phyloP scores from a whole-genome alignment of 2,888 invertebrate genomes.

The Lasioglossum calceatum region DNA sequence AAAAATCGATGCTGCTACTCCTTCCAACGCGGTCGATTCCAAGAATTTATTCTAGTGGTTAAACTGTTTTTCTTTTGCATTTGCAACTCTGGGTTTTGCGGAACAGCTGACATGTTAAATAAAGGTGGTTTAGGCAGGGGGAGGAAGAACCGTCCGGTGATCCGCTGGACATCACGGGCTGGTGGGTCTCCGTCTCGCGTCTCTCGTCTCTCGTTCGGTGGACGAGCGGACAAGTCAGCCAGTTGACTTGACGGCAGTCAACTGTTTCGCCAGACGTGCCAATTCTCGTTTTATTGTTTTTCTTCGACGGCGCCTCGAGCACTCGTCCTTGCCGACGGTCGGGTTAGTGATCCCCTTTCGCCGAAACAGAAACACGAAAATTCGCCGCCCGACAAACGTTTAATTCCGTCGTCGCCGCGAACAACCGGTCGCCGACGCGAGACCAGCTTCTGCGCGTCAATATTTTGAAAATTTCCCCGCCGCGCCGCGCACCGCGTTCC shows the following conservation, averaged over 20 bases:
- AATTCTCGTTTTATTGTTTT: slow-evolving; percentile 73
- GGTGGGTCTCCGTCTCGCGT: background rate
- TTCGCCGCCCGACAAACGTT: slow-evolving; percentile 25
- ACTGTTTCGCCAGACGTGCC: slow-evolving; percentile 75
- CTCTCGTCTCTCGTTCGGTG: background rate
- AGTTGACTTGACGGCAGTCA: slow-evolving; percentile 73
- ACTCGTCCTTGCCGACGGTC: slow-evolving; percentile 71
- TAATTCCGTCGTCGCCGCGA: slow-evolving; percentile 17
- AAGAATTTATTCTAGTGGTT: too few relatives aligned
- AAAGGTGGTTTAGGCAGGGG: background rate
- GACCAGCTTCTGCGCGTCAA: background rate
- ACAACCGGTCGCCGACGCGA: background rate
- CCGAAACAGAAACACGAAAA: slow-evolving; percentile 61
- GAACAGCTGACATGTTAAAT: too few relatives aligned
- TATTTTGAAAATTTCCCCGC: slow-evolving; percentile 14
- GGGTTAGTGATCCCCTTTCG: slow-evolving; percentile 70
- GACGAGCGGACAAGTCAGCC: slow-evolving; percentile 54
- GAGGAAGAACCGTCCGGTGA: background rate
- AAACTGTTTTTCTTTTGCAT: too few relatives aligned
- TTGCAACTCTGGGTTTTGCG: too few relatives aligned
- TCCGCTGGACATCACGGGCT: background rate
- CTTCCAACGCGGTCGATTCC: too few relatives aligned
- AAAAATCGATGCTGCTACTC: too few relatives aligned
- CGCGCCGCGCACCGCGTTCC: background rate
- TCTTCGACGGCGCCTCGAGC: slow-evolving; percentile 65